Evolutionary conservation across 2,888 invertebrate genomes (phyloP), one percentile per base, ranked within the genome.

Genomic region (Heliconius charithonia): DNA sequence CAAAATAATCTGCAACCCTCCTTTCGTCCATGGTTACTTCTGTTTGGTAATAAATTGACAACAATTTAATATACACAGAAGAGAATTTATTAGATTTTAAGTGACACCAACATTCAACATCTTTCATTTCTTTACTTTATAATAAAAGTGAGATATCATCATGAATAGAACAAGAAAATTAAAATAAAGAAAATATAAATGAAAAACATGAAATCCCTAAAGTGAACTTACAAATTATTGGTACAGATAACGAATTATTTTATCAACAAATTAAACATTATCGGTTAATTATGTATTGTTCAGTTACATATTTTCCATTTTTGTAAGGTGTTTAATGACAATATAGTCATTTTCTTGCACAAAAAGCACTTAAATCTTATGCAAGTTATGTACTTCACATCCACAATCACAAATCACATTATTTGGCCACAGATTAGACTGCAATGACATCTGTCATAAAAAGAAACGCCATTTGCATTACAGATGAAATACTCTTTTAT

Each of bases 1-100:
- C 99, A 95, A 99, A 99, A 94, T 99, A 99, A 95, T 99, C 99
- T 37, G 98, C 99, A 82, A 99, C 98, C 91, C 97, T 96, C 88
- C 97, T 96, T 87, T 98, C 98, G 89, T 98, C 98, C 98, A 98
- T 98, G 84, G 45, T 76, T 63, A 51, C 51, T 70, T 77, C n/a
- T 56, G 56, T 59, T 56, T 59, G 29, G 32, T n/a, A n/a, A 37
- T 37, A 59, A 72, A 56, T 32, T n/a, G 2, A 16, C 10, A 45
- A 63, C 37, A 37, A 27, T 29, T 41, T 22, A 71, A 59, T 59
- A 41, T 25, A 69, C 13, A 72, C 6, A 59, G 59, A 29, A 13
- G n/a, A 32, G 32, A n/a, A 59, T n/a, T 12, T 27, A 71, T 29
- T 25, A 0, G 12, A 27, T 29, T 56, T 56, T 22, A 51, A 51